A percentile compares a stretch with the other conserved stretches of the same genome.
Evolutionary conservation across 2,888 invertebrate species (phyloP).

Genomic region (Lepidonotus clava): DNA sequence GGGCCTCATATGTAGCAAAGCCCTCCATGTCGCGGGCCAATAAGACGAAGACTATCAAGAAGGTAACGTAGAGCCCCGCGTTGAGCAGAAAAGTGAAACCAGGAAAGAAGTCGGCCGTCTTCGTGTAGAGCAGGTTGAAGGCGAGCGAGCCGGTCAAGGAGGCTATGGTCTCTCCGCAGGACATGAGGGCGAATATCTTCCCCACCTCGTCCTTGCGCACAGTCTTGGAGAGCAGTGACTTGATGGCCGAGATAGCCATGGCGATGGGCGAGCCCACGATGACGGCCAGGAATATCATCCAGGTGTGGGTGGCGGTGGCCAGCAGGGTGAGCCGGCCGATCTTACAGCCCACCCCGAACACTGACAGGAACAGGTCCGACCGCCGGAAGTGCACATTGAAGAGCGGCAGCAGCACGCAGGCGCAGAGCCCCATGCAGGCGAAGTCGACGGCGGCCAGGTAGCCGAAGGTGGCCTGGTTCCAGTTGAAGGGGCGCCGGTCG

Average conservation of each 20-base stretch:
- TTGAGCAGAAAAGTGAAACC: slow-evolving; percentile 70
- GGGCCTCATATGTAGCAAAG: slow-evolving; percentile 15
- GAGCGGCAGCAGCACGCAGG: slow-evolving; percentile 77
- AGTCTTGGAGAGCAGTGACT: slow-evolving; percentile 46
- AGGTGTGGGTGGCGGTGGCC: slow-evolving; percentile 74
- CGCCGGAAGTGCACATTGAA: slow-evolving; percentile 65
- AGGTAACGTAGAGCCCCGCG: slow-evolving; percentile 34
- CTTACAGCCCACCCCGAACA: slow-evolving; percentile 79
- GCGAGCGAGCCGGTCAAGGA: slow-evolving; percentile 77
- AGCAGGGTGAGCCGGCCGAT: slow-evolving; percentile 76
- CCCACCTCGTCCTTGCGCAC: slow-evolving; percentile 69
- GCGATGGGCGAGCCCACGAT: slow-evolving; percentile 49
- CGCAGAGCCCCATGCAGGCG: slow-evolving; percentile 83
- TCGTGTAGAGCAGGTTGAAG: slow-evolving; percentile 78
- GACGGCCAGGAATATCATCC: slow-evolving; percentile 76
- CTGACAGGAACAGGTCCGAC: slow-evolving; percentile 77
- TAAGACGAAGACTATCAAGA: slow-evolving; percentile 48
- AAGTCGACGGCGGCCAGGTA: slow-evolving; percentile 82
- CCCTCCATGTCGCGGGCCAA: slow-evolving; percentile 29
- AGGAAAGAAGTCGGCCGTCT: slow-evolving; percentile 75
- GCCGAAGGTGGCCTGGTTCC: slow-evolving; percentile 87
- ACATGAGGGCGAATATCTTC: slow-evolving; percentile 80
- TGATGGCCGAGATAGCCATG: slow-evolving; percentile 55
- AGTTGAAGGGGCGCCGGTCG: slow-evolving; percentile 85
- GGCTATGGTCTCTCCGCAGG: slow-evolving; percentile 78